Conservation (phyloP, 2,113 vertebrate species). For the Heterotis niloticus region DNA sequence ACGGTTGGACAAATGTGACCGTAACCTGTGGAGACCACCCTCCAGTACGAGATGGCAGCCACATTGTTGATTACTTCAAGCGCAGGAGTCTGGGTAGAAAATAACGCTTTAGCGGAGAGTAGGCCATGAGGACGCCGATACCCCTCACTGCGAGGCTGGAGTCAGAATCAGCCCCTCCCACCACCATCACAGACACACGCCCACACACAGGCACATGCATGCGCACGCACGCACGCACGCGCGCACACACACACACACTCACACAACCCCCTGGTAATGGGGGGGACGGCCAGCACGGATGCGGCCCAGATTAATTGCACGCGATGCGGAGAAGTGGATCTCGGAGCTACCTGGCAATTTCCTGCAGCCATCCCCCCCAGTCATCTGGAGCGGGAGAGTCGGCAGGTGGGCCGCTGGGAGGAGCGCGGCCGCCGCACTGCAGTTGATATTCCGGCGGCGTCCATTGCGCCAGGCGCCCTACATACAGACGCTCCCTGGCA, state of each 20-base stretch:
- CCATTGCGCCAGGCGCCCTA: slow-evolving; percentile 68
- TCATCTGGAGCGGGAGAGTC: slow-evolving; percentile 65
- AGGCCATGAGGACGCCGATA: background rate
- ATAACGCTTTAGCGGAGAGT: background rate
- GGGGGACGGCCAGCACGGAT: slow-evolving; percentile 65
- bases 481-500: slow-evolving; percentile 58
- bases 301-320: slow-evolving; percentile 74
- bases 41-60: background rate
- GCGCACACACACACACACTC: slow-evolving; percentile 39
- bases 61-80: background rate
- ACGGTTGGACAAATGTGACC: too few relatives aligned
- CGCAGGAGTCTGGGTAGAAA: background rate
- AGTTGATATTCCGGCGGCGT: slow-evolving; percentile 74
- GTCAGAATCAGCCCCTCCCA: background rate
- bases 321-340: slow-evolving; percentile 70
- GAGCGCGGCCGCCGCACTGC: slow-evolving; percentile 55
- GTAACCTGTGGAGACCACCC: too few relatives aligned
- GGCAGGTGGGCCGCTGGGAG: slow-evolving; percentile 70
- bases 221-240: slow-evolving; percentile 31
- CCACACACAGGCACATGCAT: background rate
- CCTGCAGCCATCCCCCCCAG: slow-evolving; percentile 55
- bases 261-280: slow-evolving; percentile 34
- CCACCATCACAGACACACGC: slow-evolving; percentile 3
- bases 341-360: slow-evolving; percentile 76
- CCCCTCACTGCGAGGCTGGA: background rate